phyloP scores from a whole-genome alignment of 2,888 invertebrate species.

The Lasius fuliginosus region DNA sequence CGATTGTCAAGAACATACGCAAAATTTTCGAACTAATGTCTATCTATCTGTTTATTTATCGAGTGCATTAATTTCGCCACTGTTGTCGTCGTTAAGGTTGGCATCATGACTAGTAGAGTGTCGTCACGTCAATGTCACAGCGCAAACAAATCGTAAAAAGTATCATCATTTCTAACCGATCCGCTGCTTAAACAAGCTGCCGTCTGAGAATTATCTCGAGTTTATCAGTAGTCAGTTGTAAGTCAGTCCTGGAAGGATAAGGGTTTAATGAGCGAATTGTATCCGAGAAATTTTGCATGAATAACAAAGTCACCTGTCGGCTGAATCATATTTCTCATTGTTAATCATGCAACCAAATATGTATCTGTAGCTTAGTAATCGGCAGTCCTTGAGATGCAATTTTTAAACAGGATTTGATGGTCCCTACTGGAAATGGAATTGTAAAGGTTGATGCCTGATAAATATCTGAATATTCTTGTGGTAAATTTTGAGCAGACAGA shows the following conservation, averaged over 20 bases:
- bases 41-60: neutral
- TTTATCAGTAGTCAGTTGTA: slow-evolving; percentile 37
- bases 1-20: neutral
- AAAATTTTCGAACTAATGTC: neutral
- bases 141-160: slow-evolving; percentile 51
- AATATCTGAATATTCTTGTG: neutral
- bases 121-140: slow-evolving; percentile 34
- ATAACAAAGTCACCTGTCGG: slow-evolving; percentile 1
- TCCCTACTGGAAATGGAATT: neutral
- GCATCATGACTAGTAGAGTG: slow-evolving; percentile 17
- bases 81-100: slow-evolving; percentile 5
- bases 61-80: neutral
- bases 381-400: neutral
- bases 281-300: slow-evolving; percentile 36
- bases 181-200: slow-evolving; percentile 21
- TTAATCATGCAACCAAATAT: slow-evolving; percentile 13
- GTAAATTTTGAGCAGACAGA: neutral
- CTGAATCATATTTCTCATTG: slow-evolving; percentile 40
- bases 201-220: slow-evolving; percentile 29
- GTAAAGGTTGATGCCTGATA: neutral
- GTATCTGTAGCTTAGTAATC: slow-evolving; percentile 24
- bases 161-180: slow-evolving; percentile 8
- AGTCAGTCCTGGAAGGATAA: slow-evolving; percentile 35
- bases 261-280: slow-evolving; percentile 13
- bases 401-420: slow-evolving; percentile 8